Conservation (phyloP, 2,888 invertebrate species). For the Metacarcinus magister region DNA sequence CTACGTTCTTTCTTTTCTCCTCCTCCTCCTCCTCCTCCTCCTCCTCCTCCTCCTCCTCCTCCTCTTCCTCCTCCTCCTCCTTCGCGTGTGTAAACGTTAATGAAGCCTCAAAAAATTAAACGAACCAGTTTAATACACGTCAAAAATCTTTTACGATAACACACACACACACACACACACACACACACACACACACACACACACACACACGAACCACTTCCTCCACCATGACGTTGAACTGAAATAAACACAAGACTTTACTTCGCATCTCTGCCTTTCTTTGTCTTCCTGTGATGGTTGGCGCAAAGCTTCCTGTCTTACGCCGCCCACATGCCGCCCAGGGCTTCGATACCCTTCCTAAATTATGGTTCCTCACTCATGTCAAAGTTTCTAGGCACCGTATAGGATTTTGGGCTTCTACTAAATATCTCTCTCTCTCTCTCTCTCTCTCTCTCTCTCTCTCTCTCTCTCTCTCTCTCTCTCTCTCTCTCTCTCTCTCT, state of each 20-base stretch:
- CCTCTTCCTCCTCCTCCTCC: too few relatives aligned
- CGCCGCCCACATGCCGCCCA: not conserved
- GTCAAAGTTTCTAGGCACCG: not conserved
- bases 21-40: not conserved
- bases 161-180: conserved; percentile 16
- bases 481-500: not conserved
- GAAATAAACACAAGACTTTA: not conserved
- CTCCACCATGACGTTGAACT: too few relatives aligned
- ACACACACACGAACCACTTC: not conserved
- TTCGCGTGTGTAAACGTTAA: too few relatives aligned
- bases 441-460: not conserved
- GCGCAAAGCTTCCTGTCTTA: not conserved
- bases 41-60: not conserved
- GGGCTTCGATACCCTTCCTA: not conserved
- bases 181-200: not conserved
- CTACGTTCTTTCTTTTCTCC: not conserved
- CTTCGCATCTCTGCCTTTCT: not conserved
- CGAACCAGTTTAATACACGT: not conserved
- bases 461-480: conserved; percentile 21
- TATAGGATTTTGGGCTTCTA: too few relatives aligned
- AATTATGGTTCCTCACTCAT: not conserved
- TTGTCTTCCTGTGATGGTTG: not conserved
- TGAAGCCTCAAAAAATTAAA: too few relatives aligned
- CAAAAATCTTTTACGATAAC: too few relatives aligned
- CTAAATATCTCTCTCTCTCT: conserved; percentile 2